phyloP scores from a whole-genome alignment of 2,113 vertebrate species.

The Sphaerodactylus townsendi region DNA sequence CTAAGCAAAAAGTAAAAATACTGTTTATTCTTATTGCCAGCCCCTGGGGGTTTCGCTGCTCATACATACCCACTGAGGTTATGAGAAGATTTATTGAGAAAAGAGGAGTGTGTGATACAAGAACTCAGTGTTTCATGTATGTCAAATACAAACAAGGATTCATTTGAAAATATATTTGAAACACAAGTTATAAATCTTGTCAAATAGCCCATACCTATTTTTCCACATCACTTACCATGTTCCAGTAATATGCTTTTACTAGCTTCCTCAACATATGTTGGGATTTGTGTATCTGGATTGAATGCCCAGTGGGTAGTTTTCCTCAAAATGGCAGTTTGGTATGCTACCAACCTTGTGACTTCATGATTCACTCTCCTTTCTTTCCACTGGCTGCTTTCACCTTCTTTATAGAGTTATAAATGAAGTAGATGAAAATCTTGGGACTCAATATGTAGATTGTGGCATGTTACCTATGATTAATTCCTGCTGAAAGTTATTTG shows the following conservation, averaged over 20 bases:
- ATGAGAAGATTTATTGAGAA: neutral
- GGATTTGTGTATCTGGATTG: neutral
- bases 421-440: neutral
- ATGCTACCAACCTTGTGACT: neutral
- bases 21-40: neutral
- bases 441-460: neutral
- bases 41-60: neutral
- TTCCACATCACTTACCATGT: neutral
- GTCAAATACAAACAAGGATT: neutral
- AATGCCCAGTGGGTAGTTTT: neutral
- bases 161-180: neutral
- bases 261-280: too few species aligned
- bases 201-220: neutral
- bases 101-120: neutral
- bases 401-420: neutral
- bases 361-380: neutral
- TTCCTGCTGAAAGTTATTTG: too few species aligned
- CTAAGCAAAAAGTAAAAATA: conserved; percentile 23
- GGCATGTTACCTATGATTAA: neutral
- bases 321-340: neutral
- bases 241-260: neutral
- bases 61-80: neutral
- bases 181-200: neutral
- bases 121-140: neutral
- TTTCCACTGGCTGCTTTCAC: neutral